A percentile compares a stretch with the other conserved stretches of the same genome.
These are phyloP conservation scores for Corythaixoides concolor DNA, from an alignment of 2,113 vertebrate species.

Conservation along the genomic window DNA sequence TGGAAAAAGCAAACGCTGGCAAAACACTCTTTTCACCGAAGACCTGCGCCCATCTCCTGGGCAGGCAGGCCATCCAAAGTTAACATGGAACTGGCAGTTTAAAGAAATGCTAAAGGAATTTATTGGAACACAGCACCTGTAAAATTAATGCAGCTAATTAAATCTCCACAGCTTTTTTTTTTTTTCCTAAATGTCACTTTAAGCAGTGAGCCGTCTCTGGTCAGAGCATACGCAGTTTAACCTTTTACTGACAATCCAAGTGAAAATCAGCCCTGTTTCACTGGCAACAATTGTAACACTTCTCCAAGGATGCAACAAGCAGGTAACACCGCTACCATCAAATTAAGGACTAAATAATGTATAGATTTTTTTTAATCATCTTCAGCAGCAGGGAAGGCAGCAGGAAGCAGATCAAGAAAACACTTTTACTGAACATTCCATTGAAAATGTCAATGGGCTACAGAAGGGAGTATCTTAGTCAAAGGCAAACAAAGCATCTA, in stretches of 20 bases:
- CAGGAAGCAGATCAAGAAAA: not conserved
- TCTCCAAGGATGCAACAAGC: not conserved
- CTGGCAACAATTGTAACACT: not conserved
- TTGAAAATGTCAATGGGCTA: not conserved
- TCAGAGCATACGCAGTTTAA: fast-evolving
- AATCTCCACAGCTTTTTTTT: not conserved
- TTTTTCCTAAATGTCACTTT: not conserved
- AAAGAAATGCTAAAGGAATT: not conserved
- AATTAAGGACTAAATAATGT: not conserved
- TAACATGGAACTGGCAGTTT: not conserved
- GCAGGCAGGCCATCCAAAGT: not conserved
- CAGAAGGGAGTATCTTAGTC: not conserved
- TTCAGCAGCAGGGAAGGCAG: not conserved
- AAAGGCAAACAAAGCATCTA: not conserved
- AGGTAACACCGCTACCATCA: fast-evolving
- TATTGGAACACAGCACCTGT: not conserved
- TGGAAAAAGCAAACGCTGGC: fast-evolving
- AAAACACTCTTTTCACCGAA: fast-evolving
- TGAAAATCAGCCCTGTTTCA: not conserved
- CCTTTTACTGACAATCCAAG: fast-evolving
- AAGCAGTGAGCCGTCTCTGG: not conserved
- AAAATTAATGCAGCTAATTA: not conserved
- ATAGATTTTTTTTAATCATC: fast-evolving
- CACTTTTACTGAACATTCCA: not conserved
- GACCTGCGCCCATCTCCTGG: not conserved